Evolutionary conservation across 2,113 vertebrate species (phyloP), one percentile per base, ranked within the genome.

Genomic region (Chionodraco myersi): DNA sequence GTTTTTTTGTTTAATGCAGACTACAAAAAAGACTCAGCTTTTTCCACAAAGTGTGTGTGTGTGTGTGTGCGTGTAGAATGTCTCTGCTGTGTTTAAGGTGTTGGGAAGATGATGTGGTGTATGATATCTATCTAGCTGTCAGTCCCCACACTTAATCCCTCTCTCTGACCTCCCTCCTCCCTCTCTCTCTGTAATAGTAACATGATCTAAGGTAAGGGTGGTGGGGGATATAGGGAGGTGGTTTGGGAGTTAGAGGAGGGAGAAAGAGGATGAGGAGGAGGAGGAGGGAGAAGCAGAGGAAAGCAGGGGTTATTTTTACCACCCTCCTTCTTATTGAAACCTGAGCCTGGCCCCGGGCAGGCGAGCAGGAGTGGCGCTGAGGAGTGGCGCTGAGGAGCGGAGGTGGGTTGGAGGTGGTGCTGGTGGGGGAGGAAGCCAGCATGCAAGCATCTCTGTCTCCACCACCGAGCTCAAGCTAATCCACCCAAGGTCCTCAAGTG

Each of bases 341-440:
- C 90, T 86, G 93, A 95, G 91, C 92, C 90, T 95, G 92, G 92
- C 93, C 93, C 93, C 91, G 72, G 90, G 94, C 93, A 90, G 91
- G 90, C 88, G 91, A 92, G 91, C 90, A 91, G 89, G 84, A 92
- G 88, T 84, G 86, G 90, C 79, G 21, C 21, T 21, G 21, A 21
- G 21, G 21, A 21, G 21, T 21, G 21, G 21, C 21, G 78, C 83
- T 84, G 77, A 86, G 86, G 77, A 79, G 88, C 72, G 75, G 73
- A 80, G 83, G 79, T 83, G 73, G 82, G 65, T 78, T 87, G 82
- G 80, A 75, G 73, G 84, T 76, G 81, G 66, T 34, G 82, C 57
- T 44, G 81, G 57, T n/a, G 52, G 71, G 81, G 73, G 82, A 65
- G 80, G 80, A 82, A 86, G 80, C 75, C 2, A 87, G 82, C 80